Evolutionary conservation across 2,888 invertebrate species (phyloP).

Genomic region (Philhelius pedissequus): DNA sequence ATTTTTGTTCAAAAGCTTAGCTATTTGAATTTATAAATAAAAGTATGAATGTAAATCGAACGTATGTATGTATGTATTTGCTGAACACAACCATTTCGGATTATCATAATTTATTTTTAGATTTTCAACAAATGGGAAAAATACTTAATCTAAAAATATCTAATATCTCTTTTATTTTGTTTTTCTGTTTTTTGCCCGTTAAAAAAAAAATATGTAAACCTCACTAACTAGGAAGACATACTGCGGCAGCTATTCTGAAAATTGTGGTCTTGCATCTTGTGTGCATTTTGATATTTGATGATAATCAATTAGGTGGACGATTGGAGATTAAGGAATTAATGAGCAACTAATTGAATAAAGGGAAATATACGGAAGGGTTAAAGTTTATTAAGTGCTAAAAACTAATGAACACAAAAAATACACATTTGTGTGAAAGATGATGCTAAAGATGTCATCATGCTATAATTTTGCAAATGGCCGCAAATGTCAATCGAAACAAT

Average conservation of each 20-base stretch:
- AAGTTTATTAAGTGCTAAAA: neutral
- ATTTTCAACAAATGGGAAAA: slow-evolving; percentile 54
- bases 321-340: slow-evolving; percentile 32
- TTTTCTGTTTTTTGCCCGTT: neutral
- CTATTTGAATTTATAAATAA: neutral
- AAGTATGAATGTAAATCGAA: neutral
- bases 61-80: too few relatives aligned
- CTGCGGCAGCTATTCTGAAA: slow-evolving; percentile 1
- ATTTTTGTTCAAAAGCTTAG: too few relatives aligned
- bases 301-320: slow-evolving; percentile 36
- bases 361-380: neutral
- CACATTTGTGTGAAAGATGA: too few relatives aligned
- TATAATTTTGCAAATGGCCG: too few relatives aligned
- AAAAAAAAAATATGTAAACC: neutral
- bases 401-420: too few relatives aligned
- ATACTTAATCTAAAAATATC: slow-evolving; percentile 51
- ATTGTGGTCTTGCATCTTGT: neutral
- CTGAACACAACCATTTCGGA: slow-evolving; percentile 11
- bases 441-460: too few relatives aligned
- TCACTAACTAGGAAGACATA: neutral
- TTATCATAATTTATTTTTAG: slow-evolving; percentile 34
- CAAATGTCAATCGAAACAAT: too few relatives aligned
- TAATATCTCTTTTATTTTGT: neutral
- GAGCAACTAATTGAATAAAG: neutral
- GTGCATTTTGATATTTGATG: slow-evolving; percentile 5